phyloP scores from a whole-genome alignment of 2,797 vertebrate species.

The Chiroxiphia lanceolata region DNA sequence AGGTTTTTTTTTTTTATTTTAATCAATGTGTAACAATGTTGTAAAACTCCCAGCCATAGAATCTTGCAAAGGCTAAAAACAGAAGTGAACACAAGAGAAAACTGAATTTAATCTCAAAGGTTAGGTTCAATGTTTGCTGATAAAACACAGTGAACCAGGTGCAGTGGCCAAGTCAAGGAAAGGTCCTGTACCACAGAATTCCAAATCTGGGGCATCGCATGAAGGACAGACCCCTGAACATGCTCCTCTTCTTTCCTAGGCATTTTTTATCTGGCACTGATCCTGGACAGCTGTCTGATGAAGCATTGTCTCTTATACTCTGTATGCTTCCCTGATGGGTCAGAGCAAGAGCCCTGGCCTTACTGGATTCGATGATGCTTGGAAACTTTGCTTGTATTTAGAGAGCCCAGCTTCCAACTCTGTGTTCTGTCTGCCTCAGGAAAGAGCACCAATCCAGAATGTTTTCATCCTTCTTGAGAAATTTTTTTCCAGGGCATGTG shows the following conservation, averaged over 20 bases:
- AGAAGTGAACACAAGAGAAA: not conserved
- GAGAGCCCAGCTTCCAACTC: not conserved
- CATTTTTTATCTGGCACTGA: not conserved
- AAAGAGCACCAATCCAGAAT: not conserved
- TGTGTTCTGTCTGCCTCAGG: not conserved
- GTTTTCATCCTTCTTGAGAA: not conserved
- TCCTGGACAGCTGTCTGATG: fast-evolving
- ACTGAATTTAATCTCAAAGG: not conserved
- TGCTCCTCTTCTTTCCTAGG: not conserved
- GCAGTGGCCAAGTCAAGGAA: not conserved
- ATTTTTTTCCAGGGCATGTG: not conserved
- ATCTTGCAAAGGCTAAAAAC: not conserved
- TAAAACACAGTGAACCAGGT: not conserved
- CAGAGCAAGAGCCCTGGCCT: not conserved
- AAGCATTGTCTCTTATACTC: not conserved
- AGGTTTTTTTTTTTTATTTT: not conserved
- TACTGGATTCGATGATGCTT: not conserved
- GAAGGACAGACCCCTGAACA: not conserved
- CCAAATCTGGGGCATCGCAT: not conserved
- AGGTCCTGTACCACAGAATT: not conserved
- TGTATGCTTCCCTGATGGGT: not conserved
- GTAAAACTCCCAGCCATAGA: not conserved
- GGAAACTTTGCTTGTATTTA: not conserved
- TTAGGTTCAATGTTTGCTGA: not conserved
- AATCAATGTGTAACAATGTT: not conserved